phyloP scores from a whole-genome alignment of 2,113 vertebrate genomes.

The Cinclus cinclus region DNA sequence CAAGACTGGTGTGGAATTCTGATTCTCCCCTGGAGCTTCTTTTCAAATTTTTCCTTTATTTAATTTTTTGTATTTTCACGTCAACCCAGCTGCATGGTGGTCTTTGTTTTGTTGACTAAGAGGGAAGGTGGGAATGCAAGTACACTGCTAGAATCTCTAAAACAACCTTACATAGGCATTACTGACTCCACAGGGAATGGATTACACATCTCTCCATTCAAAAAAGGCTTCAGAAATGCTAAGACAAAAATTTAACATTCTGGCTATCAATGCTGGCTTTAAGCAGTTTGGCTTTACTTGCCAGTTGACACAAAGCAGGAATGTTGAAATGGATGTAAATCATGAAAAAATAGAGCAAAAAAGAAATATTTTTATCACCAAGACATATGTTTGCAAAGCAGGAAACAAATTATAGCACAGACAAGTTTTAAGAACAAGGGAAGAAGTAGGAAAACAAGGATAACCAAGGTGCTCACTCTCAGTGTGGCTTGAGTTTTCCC shows the following conservation, averaged over 20 bases:
- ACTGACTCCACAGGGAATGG: not conserved
- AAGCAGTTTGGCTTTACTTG: not conserved
- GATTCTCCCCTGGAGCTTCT: not conserved
- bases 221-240: not conserved
- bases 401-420: not conserved
- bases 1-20: not conserved
- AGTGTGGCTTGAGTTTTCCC: not conserved
- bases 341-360: not conserved
- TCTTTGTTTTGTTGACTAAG: not conserved
- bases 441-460: not conserved
- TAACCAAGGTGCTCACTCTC: not conserved
- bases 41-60: not conserved
- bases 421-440: not conserved
- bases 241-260: not conserved
- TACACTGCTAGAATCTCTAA: not conserved
- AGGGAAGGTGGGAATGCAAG: not conserved
- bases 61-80: not conserved
- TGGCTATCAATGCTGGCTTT: not conserved
- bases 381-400: not conserved
- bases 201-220: not conserved
- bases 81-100: rapidly evolving
- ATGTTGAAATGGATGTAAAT: not conserved
- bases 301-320: not conserved
- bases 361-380: not conserved
- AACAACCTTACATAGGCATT: not conserved